These are phyloP conservation scores for Galeopsomyia nigrocyanea DNA, from an alignment of 2,888 invertebrate genomes.

Conservation along the genomic window DNA sequence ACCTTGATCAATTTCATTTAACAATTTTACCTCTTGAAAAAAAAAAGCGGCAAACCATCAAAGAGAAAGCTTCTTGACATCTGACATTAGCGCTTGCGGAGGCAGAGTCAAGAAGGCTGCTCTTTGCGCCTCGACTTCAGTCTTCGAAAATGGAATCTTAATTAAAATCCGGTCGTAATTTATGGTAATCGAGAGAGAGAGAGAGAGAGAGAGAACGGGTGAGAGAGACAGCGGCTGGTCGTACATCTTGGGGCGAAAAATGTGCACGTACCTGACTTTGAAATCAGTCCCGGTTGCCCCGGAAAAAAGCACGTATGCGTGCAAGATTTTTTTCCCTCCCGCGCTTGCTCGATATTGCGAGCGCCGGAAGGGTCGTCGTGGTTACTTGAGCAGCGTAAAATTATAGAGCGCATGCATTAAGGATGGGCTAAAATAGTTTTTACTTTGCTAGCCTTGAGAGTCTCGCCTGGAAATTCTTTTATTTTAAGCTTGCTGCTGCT, in stretches of 20 bases:
- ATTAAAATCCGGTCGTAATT: conserved; percentile 51
- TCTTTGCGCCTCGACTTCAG: background rate
- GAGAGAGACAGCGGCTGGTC: background rate
- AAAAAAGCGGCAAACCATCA: conserved; percentile 10
- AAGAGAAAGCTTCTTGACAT: background rate
- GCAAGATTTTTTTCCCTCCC: conserved; percentile 24
- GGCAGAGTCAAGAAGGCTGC: conserved; percentile 12
- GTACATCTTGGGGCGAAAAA: background rate
- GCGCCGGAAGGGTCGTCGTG: conserved; percentile 10
- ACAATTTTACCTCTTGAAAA: conserved; percentile 24
- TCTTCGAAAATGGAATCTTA: conserved; percentile 47
- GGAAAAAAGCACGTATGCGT: conserved; percentile 36
- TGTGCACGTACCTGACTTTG: conserved; percentile 17
- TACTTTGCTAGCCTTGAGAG: background rate
- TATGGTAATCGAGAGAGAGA: conserved; percentile 50
- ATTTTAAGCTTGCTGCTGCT: background rate
- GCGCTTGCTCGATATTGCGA: conserved; percentile 25
- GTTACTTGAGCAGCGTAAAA: conserved; percentile 25
- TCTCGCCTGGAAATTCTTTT: conserved; percentile 23
- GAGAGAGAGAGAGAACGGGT: conserved; percentile 8
- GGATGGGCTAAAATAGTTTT: conserved; percentile 25
- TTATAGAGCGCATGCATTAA: conserved; percentile 26
- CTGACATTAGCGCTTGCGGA: background rate
- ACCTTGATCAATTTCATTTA: conserved; percentile 7
- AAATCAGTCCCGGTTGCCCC: conserved; percentile 37